A percentile compares a stretch with the other conserved stretches of the same genome.
Evolutionary conservation across 2,797 vertebrate species (phyloP).

Genomic region (Pipistrellus pipistrellus): DNA sequence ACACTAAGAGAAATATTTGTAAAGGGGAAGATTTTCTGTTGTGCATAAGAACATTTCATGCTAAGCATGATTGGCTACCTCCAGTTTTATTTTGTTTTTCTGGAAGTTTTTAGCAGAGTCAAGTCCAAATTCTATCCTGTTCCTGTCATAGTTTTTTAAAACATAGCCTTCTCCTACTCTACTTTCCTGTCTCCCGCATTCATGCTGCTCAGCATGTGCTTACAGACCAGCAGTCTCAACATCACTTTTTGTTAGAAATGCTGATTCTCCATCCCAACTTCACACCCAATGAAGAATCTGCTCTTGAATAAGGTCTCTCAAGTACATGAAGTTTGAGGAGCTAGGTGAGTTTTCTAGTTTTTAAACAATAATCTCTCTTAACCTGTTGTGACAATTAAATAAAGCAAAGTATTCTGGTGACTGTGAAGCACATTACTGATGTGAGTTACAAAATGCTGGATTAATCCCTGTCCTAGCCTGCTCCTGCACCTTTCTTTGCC

Average conservation of each 20-base stretch:
- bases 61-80: neutral
- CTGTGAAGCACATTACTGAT: neutral
- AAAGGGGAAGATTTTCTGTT: neutral
- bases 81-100: neutral
- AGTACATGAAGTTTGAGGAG: neutral
- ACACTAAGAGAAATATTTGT: neutral
- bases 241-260: neutral
- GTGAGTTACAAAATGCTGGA: neutral
- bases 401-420: neutral
- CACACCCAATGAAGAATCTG: neutral
- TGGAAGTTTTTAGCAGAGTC: neutral
- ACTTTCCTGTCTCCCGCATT: neutral
- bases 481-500: neutral
- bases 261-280: neutral
- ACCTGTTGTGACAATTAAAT: neutral
- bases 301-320: neutral
- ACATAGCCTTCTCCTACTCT: neutral
- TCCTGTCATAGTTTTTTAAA: neutral
- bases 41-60: neutral
- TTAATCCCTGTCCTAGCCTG: neutral
- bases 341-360: neutral
- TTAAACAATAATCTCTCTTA: neutral
- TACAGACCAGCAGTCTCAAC: neutral
- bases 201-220: neutral
- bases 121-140: neutral